Conservation (phyloP, 2,797 vertebrate species). For the Carduelis carduelis region DNA sequence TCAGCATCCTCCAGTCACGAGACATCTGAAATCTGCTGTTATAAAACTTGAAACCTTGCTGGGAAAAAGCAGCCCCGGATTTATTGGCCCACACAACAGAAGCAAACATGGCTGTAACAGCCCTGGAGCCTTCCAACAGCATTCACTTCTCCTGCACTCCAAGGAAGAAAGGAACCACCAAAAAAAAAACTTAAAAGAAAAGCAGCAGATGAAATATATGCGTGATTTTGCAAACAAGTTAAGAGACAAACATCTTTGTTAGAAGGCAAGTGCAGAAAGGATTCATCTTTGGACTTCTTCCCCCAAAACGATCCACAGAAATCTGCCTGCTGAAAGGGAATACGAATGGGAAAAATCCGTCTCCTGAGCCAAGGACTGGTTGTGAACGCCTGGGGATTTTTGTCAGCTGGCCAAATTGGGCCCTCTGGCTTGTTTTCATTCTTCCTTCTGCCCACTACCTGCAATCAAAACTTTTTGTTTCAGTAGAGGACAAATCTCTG, state of each 20-base stretch:
- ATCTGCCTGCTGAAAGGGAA: constrained; percentile 60
- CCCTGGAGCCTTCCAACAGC: not conserved
- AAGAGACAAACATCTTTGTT: not conserved
- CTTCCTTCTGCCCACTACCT: constrained; percentile 28
- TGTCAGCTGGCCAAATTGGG: constrained; percentile 62
- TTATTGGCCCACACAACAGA: not conserved
- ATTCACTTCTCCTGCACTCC: not conserved
- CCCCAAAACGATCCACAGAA: constrained; percentile 26
- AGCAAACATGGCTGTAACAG: not conserved
- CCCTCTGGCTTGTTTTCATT: constrained; percentile 32
- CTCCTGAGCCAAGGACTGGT: constrained; percentile 50
- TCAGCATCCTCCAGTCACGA: not conserved
- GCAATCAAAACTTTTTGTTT: not conserved
- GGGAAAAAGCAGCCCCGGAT: not conserved
- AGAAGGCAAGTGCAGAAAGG: not conserved
- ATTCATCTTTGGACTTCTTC: not conserved
- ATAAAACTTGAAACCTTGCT: not conserved
- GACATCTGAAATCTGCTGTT: not conserved
- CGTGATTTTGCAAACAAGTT: not conserved
- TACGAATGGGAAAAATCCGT: constrained; percentile 68
- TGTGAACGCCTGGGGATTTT: constrained; percentile 54
- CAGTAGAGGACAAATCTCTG: not conserved
- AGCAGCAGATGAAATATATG: not conserved
- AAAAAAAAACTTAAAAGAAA: not conserved
- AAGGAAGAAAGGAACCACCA: not conserved